Evolutionary conservation across 2,888 invertebrate species (phyloP), one percentile per base, ranked within the genome.

Genomic region (Minunthozetes semirufus): DNA sequence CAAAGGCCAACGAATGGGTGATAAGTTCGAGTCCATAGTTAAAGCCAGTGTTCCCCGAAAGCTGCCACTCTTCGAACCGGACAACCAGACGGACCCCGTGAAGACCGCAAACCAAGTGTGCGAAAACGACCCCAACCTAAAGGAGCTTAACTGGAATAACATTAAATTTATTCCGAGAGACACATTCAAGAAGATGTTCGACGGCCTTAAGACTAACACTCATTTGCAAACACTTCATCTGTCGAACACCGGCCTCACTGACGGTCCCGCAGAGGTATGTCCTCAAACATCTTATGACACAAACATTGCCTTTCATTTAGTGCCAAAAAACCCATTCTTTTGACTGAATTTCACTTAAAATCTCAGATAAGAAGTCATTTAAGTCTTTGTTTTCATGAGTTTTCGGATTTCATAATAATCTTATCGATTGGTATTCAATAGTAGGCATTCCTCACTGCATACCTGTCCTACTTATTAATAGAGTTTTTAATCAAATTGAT

Each of bases 151-250:
- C 86, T 93, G 96, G 88, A 99, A 99, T 87, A 99, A 99, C 86
- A 98, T 99, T 86, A 96, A 97, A 95, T 94, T 94, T 86, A 92
- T 99, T 83, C 94, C 96, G 79, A 91, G 95, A 83, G 96, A 98
- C 85, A 92, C 94, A 83, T 91, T 97, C 84, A 89, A 90, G 81
- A 89, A 89, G 83, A 86, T 99, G 77, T 93, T 94, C 85, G 90
- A 90, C 81, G 93, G 91, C 73, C 85, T 99, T 81, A 90, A 91
- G 82, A 87, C 87, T 79, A 99, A 97, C 86, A 93, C 94, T 75
- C 89, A 93, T 83, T 87, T 99, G 81, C 93, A 95, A 85, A 91
- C 91, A 76, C 85, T 99, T 78, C 91, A 91, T 80, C 88, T 99
- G 82, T 92, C 95, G 80, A 98, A 98, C 85, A 94, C 94, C 74